Evolutionary conservation across 2,797 vertebrate genomes (phyloP).

Genomic region (Podarcis siculus): DNA sequence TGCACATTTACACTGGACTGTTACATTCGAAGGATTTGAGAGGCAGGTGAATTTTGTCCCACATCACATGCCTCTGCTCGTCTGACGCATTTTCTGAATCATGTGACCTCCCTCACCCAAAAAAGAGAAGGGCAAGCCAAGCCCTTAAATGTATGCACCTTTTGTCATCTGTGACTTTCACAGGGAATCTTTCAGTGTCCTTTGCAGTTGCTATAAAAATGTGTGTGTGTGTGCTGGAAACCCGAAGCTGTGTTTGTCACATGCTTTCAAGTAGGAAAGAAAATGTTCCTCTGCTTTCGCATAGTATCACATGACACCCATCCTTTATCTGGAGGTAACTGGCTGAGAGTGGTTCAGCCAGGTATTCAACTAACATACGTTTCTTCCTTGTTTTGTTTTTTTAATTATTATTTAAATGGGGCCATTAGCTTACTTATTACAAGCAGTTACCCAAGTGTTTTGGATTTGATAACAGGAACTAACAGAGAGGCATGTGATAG

Average conservation of each 20-base stretch:
- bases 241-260: constrained; percentile 54
- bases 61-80: neutral
- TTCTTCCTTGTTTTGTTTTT: constrained; percentile 18
- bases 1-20: neutral
- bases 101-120: neutral
- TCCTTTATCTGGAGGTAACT: constrained; percentile 50
- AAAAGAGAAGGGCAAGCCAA: constrained; percentile 4
- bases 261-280: constrained; percentile 55
- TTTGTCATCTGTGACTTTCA: constrained; percentile 62
- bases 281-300: constrained; percentile 55
- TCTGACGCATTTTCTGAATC: neutral
- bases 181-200: constrained; percentile 61
- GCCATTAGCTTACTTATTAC: constrained; percentile 51
- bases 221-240: constrained; percentile 66
- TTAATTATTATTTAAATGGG: constrained; percentile 13
- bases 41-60: neutral
- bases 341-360: constrained; percentile 50
- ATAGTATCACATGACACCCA: constrained; percentile 29
- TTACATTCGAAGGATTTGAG: neutral
- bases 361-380: constrained; percentile 51
- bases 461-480: constrained; percentile 50
- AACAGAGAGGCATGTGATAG: constrained; percentile 25
- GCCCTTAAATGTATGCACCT: constrained; percentile 40
- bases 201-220: constrained; percentile 64
- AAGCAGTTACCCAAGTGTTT: constrained; percentile 41